A percentile compares a stretch with the other conserved stretches of the same genome.
Conservation (phyloP, 2,113 vertebrate genomes). For the Calonectris borealis region DNA sequence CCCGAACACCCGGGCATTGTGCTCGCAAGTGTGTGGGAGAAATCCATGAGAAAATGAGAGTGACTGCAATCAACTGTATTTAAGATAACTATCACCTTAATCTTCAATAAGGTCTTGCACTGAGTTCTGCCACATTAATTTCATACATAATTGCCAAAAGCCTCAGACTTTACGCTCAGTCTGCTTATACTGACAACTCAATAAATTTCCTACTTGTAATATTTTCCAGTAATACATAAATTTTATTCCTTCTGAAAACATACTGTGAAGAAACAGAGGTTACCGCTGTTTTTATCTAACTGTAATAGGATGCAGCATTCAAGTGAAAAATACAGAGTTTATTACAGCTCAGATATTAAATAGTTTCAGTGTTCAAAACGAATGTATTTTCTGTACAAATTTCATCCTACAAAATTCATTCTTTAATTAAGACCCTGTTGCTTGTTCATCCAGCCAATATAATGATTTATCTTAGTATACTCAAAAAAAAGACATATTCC, state of each 20-base stretch:
- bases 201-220: constrained; percentile 22
- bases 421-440: constrained; percentile 63
- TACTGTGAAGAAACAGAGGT: constrained; percentile 36
- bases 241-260: constrained; percentile 23
- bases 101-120: not conserved
- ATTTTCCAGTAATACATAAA: constrained; percentile 25
- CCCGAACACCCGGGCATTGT: not conserved
- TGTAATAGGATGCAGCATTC: not conserved
- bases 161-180: not conserved
- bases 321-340: constrained; percentile 17
- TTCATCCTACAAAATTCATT: constrained; percentile 23
- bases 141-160: constrained; percentile 15
- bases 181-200: constrained; percentile 17
- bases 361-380: not conserved
- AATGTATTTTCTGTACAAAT: constrained; percentile 45
- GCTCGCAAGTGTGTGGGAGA: rapidly evolving
- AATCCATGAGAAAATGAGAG: not conserved
- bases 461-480: constrained; percentile 50
- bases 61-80: not conserved
- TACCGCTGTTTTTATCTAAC: constrained; percentile 19
- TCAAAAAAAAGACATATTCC: not conserved
- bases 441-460: constrained; percentile 42
- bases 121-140: not conserved
- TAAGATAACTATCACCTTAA: not conserved
- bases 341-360: constrained; percentile 34